These are phyloP conservation scores for Apistogramma diplotaenia DNA, from an alignment of 2,113 vertebrate genomes.

Conservation along the genomic window DNA sequence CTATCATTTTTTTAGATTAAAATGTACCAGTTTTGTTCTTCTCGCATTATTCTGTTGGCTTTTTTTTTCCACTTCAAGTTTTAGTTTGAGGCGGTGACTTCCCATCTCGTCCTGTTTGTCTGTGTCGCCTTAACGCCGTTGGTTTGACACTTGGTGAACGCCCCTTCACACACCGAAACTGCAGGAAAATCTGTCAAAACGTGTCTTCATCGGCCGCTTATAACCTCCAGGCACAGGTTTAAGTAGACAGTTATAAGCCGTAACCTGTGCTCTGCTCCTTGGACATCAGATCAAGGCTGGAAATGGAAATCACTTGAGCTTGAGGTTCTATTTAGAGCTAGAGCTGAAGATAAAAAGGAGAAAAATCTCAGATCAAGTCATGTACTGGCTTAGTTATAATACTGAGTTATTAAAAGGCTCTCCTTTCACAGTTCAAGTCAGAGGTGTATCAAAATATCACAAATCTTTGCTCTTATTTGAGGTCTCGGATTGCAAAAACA, in stretches of 20 bases:
- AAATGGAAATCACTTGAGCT: not conserved
- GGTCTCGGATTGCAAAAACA: not conserved
- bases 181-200: constrained; percentile 70
- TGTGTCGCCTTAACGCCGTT: not conserved
- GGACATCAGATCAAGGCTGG: not conserved
- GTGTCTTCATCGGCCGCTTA: constrained; percentile 27
- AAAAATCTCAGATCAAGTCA: not conserved
- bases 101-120: rapidly evolving
- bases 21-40: not conserved
- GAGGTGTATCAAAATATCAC: not conserved
- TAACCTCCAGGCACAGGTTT: not conserved
- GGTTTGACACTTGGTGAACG: constrained; percentile 74
- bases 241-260: not conserved
- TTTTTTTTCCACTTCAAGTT: not conserved
- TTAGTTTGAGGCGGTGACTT: not conserved
- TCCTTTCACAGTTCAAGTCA: not conserved
- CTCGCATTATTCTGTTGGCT: not conserved
- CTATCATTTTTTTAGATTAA: not conserved
- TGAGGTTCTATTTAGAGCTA: not conserved
- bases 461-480: not conserved
- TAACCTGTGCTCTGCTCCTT: not conserved
- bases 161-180: constrained; percentile 58
- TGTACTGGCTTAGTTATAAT: no score
- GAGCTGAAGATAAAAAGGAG: not conserved
- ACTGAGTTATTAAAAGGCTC: not conserved